Base-by-base conservation (phyloP, 2,888 invertebrate genomes). In the Cryptus viduatorius region DNA sequence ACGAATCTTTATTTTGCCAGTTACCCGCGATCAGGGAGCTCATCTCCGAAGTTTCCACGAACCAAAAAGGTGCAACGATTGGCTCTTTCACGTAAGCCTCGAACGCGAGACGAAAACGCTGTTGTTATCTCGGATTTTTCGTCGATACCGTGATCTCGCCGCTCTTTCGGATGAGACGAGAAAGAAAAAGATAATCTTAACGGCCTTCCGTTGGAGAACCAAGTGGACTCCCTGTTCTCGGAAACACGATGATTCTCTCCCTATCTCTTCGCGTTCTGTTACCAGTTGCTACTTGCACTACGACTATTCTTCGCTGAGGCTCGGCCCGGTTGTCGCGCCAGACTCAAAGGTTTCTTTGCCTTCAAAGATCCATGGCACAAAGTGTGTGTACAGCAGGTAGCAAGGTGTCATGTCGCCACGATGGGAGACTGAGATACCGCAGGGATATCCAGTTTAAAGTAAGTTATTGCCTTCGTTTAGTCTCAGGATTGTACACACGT, bases 321-420 rank as follows among this genome's bases (percentile, higher is more conserved):
- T 67, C 56, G 64, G 76, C 53, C 72, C 65, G 72, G 67, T 80
- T 72, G 48, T 77, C 76, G 48, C 73, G 67, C 50, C 79, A 72
- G 83, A 80, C 80, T 73, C 77, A 84, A 80, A 82, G 77, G 29
- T 68, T 48, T 37, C 68, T 44, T 24, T 29, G 37, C 16, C n/a
- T 19, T 67, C 48, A 82, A 65, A 67, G 80, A 31, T 77, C 68
- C 46, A 77, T 24, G 59, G 29, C 59, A 67, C 77, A 90, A 90
- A 90, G 88, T 89, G 85, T 87, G 85, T 87, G 85, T 87, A 90
- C 29, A 90, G 90, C 90, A 90, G 90, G 91, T 91, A 91, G 91
- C 90, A 92, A 37, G 90, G 91, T 92, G 89, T 91, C 89, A 87
- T 87, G 90, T 88, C 88, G 88, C 67, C 83, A 79, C 48, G 88